Evolutionary conservation across 2,113 vertebrate genomes (phyloP), one percentile per base, ranked within the genome.

Genomic region (Cyanoliseus patagonus): DNA sequence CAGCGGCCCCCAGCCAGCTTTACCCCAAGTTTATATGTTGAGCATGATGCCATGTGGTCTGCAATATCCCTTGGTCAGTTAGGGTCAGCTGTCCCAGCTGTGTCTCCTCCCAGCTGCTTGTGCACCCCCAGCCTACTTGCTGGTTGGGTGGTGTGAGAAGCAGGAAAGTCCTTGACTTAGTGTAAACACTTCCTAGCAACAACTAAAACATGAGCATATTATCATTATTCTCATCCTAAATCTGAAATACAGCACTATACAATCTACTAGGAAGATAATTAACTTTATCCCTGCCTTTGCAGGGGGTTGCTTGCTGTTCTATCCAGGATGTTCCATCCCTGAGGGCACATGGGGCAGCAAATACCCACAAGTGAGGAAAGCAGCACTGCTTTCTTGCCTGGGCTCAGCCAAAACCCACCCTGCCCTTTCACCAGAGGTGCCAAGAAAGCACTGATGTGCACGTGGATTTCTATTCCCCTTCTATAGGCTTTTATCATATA

Each of bases 331-430:
- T 24, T 78, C 14, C n/a, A 55, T 70, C 44, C 33, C 16, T n/a
- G 6, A 2, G 1, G 52, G n/a, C 28, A 28, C 5, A 3, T 9
- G n/a, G 61, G 10, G 44, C 27, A 35, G 39, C 1, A 2, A 73
- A 82, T 30, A 20, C 16, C 11, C 5, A 1, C 24, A 22, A 49
- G 17, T 0, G 5, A 44, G 44, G 19, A 37, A 39, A 66, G 13
- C 24, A 76, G 63, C 46, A n/a, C 1, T 1, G 39, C 27, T 55
- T 88, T 70, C n/a, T 76, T 17, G 3, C 5, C 33, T 20, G 5
- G 64, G 23, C 19, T 73, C 27, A 35, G 22, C 44, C 27, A 81
- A 86, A 88, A 70, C 17, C 33, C 19, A 27, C 7, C n/a, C 25
- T 1, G 5, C 30, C 31, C 18, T 35, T 13, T 75, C n/a, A 17